Evolutionary conservation across 1,140 invertebrate species (phyloP), one percentile per base, ranked within the genome.

Genomic region (Anagrus nilaparvatae): DNA sequence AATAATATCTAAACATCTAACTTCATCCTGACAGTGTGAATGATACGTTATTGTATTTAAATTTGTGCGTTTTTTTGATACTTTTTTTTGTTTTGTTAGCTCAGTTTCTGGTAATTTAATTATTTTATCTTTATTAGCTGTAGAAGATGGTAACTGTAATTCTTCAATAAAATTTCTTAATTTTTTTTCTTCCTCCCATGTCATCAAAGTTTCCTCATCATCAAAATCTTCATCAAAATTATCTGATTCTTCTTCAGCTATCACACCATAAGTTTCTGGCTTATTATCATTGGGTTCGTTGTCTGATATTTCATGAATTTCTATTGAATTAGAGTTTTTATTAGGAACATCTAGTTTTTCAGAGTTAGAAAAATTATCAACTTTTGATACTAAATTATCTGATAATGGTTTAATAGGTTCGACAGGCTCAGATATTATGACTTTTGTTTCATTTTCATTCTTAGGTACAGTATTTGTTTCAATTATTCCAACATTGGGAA

Each of bases 1-100:
- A 50, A 82, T 82, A 2, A 80, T 78, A 44, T 78, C 77, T 41
- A 82, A 65, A 38, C 69, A 74, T 53, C 77, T 67, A 16, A 73
- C 73, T 45, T 72, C 69, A 29, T 72, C 65, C 12, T 65, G 55
- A 21, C 70, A 60, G 13, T 72, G 69, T 4, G 67, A 51, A 48
- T 72, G 69, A 57, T 72, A 71, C 33, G 77, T 68, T 34, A n/a
- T n/a, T n/a, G n/a, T n/a, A n/a, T 74, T 74, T 14, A 74, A 54
- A 24, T 68, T 59, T 13, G 65, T 70, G 32, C 76, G 73, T 54
- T 75, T 79, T 47, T 72, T 69, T 7, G 66, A 53, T 47, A 55
- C 59, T 32, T 52, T 52, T 5, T 48, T 46, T 62, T 66, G 63
- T 19, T 33, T 37, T 54, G 56, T 44, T 19, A 7, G 8, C 3